Base-by-base conservation (phyloP, 2,113 vertebrate species). In the Chaenocephalus aceratus region DNA sequence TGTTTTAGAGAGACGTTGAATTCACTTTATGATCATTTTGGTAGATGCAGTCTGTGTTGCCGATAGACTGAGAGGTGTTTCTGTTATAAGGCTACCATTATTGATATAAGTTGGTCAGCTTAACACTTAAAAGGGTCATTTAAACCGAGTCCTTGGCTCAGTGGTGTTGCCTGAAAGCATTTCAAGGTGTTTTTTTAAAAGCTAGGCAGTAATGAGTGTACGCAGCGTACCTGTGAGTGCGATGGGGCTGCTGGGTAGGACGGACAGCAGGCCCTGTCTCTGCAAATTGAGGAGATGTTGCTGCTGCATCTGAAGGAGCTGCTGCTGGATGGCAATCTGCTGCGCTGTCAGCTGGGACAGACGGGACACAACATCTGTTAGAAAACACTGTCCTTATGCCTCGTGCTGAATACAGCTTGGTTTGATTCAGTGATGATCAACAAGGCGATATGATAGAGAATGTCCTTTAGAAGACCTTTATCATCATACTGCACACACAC, bases 251-350 rank as follows among this genome's bases (percentile, higher is more conserved):
- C 91, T 91, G 86, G 97, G 96, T 0, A 97, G 97, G 67, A 98
- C 95, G 73, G 96, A 96, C 89, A 98, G 95, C 86, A 99, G 94
- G 73, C 97, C 97, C 87, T 99, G 97, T 84, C 98, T 96, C 95
- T 99, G 98, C 82, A 99, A 96, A 94, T 96, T 97, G 89, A 99
- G 95, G 85, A 99, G 95, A 91, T 99, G 98, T 89, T 99, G 98
- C 92, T 99, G 98, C 91, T 99, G 98, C 87, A 98, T 94, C 92
- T 99, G 97, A 86, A 99, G 97, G 79, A 99, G 96, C 96, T 99
- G 98, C 91, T 99, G 97, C 94, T 99, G 98, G 93, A 99, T 97
- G 82, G 96, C 96, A 88, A 98, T 95, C 95, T 99, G 98, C 93
- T 99, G 98, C 82, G 94, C 96, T 83, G 96, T 97, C 90, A 98